These are phyloP conservation scores for Tipula unca DNA, from an alignment of 2,888 invertebrate species.

Conservation along the genomic window DNA sequence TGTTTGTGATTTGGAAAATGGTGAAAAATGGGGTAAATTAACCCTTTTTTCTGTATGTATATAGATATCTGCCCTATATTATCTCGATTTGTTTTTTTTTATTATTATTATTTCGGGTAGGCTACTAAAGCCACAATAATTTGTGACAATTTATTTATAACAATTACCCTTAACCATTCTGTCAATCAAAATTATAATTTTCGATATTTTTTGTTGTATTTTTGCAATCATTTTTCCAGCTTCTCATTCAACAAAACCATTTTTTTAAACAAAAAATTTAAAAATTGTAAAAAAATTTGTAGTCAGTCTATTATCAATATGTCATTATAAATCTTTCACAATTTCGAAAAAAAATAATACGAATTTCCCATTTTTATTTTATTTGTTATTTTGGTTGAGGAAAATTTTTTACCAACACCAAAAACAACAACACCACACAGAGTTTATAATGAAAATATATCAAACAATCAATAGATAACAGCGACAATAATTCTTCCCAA, in stretches of 20 bases:
- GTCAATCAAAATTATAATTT: constrained; percentile 14
- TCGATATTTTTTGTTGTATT: background rate
- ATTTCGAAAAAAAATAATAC: background rate
- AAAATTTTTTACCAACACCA: background rate
- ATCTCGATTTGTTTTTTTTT: background rate
- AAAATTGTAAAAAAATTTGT: background rate
- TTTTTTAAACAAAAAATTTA: background rate
- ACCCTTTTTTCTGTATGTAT: background rate
- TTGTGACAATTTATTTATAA: constrained; percentile 8
- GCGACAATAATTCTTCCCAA: background rate
- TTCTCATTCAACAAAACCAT: background rate
- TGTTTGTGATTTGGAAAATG: background rate
- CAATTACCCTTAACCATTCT: constrained; percentile 8
- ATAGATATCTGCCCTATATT: background rate
- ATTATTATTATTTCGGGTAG: background rate
- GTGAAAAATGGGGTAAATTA: background rate
- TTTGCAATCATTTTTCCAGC: background rate
- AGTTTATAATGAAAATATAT: background rate
- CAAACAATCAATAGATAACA: background rate
- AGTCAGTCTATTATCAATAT: constrained; percentile 14
- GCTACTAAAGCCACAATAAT: background rate
- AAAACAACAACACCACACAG: background rate
- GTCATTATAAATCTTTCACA: constrained; percentile 14
- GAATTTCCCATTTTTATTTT: background rate
- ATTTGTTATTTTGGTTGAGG: background rate